Evolutionary conservation across 2,797 vertebrate genomes (phyloP), one percentile per base, ranked within the genome.

Genomic region (Manis crassicaudata): DNA sequence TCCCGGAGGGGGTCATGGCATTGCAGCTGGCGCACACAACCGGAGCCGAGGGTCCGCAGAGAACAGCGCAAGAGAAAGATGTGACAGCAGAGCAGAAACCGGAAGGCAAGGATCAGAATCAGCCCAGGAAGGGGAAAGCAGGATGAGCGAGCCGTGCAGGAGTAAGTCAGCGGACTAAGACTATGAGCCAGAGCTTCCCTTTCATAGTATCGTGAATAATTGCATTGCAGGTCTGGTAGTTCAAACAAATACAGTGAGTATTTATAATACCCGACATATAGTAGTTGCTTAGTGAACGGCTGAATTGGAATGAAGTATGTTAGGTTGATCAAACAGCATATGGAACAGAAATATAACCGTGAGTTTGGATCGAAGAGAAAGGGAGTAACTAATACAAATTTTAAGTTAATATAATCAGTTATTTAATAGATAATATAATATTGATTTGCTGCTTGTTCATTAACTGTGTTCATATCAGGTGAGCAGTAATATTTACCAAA

Each of bases 401-500:
- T 87, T 94, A 84, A 88, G 67, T 68, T 86, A 25, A 35, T 87
- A 32, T 62, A 73, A 65, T 56, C 12, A 91, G 25, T 25, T 92
- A 18, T 84, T 86, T 80, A 88, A 14, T 68, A 81, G 20, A 63
- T 82, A 76, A 25, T 93, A 77, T 81, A 84, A 18, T 85, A 18
- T 50, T 87, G 73, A n/a, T 70, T 82, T 90, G 25, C 16, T 81
- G 43, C 72, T 46, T 80, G 13, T 14, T 88, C 18, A 13, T 79
- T 77, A 86, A 65, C 67, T 94, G 88, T 80, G 6, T 76, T 79
- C 12, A 12, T 72, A 67, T 88, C 7, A 92, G 35, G 3, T 37
- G 93, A 90, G 14, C 29, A 86, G 20, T 75, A 84, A 35, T 91
- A 89, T 11, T 94, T 96, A 94, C 27, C 27, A 81, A 77, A 73